Evolutionary conservation across 2,113 vertebrate species (phyloP), one percentile per base, ranked within the genome.

Genomic region (Phaetusa simplex): DNA sequence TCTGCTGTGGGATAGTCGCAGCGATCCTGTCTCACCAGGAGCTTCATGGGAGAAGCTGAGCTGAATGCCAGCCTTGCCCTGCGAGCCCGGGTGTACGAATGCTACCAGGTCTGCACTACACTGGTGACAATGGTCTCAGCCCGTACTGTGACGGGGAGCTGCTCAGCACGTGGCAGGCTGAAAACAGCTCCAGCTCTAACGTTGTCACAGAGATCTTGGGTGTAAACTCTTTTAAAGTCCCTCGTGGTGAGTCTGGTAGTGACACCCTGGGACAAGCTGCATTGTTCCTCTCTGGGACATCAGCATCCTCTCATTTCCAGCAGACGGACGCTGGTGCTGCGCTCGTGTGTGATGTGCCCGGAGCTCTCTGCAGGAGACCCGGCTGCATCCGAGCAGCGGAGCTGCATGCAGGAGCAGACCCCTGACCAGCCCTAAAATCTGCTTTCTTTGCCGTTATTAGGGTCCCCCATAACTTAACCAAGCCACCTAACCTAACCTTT

Each of bases 321-420:
- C 30, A 61, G 43, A 17, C 19, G 3, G 6, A 5, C 1, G 0
- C 38, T 40, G 36, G 36, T 69, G 73, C 91, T 77, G 76, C 0
- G 8, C 58, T 67, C 0, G 0, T 21, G 27, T 2, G 1, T 40
- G 43, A 27, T 61, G 58, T 32, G 42, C 56, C 7, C 1, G 6
- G 1, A 50, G 26, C 55, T 61, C 66, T 0, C 0, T 30, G 43
- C 84, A 27, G 79, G 47, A 88, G 42, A 58, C 20, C n/a, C 3
- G 3, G 12, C 34, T 42, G 29, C 24, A 8, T 40, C 36, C 4
- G 2, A 81, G 79, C 45, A 59, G 53, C 17, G 43, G 42, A 89
- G 38, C 36, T 65, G 74, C 26, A 8, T 19, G 30, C 69, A 52
- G 52, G 11, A 69, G 23, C 43, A 64, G 26, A 43, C 23, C 42